Percentiles rank a stretch among this genome's conserved stretches.
Evolutionary conservation across 2,797 vertebrate genomes (phyloP).

Genomic region (Chrysocyon brachyurus): DNA sequence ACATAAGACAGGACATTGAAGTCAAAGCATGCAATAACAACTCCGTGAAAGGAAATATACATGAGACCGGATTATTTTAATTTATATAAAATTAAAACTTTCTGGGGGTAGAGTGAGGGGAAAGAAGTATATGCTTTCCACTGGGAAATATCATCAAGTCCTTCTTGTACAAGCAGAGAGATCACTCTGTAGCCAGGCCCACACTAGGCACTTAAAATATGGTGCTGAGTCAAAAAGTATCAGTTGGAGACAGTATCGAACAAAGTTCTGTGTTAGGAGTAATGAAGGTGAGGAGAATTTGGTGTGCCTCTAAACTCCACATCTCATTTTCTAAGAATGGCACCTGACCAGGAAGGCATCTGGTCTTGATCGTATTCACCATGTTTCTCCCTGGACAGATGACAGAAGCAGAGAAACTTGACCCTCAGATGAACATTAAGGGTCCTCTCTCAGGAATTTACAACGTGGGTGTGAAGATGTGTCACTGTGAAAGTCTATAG

Average conservation of each 20-base stretch:
- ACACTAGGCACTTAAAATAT: neutral
- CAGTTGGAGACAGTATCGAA: neutral
- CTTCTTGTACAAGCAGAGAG: neutral
- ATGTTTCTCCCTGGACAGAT: neutral
- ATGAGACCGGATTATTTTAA: constrained; percentile 57
- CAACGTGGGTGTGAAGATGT: accelerated
- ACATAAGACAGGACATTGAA: constrained; percentile 41
- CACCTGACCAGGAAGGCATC: neutral
- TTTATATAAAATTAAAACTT: constrained; percentile 59
- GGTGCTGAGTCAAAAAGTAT: neutral
- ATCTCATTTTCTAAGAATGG: neutral
- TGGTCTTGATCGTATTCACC: too few species aligned
- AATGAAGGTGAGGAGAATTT: accelerated
- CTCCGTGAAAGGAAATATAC: constrained; percentile 27
- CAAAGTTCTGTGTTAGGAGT: neutral
- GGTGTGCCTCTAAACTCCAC: too few species aligned
- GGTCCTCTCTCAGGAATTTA: neutral
- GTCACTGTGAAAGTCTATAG: neutral
- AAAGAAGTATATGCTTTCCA: neutral
- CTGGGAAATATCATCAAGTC: neutral
- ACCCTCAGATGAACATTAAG: neutral
- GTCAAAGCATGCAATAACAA: constrained; percentile 6
- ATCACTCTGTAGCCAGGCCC: neutral
- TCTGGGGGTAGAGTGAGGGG: neutral
- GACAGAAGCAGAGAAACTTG: neutral